Conservation (phyloP, 2,797 vertebrate species). For the Ptychobarbus kaznakovi region DNA sequence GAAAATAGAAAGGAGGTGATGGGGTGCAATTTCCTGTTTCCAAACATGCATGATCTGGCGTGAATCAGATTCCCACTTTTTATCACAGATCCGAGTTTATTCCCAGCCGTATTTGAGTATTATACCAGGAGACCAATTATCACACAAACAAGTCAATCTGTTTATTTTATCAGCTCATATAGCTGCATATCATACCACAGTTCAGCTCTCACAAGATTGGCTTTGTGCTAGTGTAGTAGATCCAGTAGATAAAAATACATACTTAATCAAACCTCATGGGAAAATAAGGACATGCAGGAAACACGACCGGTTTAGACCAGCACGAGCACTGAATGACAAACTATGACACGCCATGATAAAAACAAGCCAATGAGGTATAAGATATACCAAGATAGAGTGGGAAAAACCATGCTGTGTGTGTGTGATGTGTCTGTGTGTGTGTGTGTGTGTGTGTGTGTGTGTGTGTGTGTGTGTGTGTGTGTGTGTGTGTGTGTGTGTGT, state of each 20-base stretch:
- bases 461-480: slow-evolving; percentile 1
- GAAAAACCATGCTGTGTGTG: slow-evolving; percentile 6
- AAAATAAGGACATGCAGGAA: slow-evolving; percentile 24
- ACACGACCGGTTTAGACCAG: slow-evolving; percentile 10
- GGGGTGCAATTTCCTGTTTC: slow-evolving; percentile 19
- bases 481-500: slow-evolving; percentile 27
- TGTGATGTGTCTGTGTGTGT: slow-evolving; percentile 16
- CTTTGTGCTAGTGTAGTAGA: slow-evolving; percentile 30
- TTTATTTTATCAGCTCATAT: slow-evolving; percentile 29
- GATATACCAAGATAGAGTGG: slow-evolving; percentile 25
- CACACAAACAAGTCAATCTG: slow-evolving; percentile 11
- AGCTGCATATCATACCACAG: slow-evolving; percentile 4
- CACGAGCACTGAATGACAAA: neutral
- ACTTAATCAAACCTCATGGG: slow-evolving; percentile 24
- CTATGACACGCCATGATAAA: slow-evolving; percentile 7
- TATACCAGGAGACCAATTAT: slow-evolving; percentile 1
- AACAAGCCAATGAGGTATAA: neutral
- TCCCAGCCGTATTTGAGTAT: slow-evolving; percentile 20
- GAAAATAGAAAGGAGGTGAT: neutral
- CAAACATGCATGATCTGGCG: slow-evolving; percentile 13
- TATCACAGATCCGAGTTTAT: slow-evolving; percentile 1
- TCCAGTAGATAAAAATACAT: slow-evolving; percentile 41
- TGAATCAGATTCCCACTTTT: neutral
- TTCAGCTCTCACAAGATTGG: slow-evolving; percentile 18
- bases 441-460: slow-evolving; percentile 17